Conservation (phyloP, 2,797 vertebrate genomes). For the Mus caroli region DNA sequence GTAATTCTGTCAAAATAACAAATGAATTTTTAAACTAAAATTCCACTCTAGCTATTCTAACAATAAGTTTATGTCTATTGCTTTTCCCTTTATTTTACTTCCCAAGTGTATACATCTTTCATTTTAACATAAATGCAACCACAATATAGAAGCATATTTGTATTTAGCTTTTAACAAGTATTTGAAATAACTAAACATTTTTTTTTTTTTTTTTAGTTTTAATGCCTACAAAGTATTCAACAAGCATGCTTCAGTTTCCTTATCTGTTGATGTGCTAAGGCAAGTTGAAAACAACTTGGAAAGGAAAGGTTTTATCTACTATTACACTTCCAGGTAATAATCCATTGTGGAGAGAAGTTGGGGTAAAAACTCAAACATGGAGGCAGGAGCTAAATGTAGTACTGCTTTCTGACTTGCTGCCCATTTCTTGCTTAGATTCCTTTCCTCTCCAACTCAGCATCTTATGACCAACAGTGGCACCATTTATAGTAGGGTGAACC, state of each 20-base stretch:
- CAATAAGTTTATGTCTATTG: neutral
- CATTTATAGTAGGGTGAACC: too few relatives aligned
- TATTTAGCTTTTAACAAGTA: neutral
- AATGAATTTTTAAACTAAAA: neutral
- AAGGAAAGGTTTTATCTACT: neutral
- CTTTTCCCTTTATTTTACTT: neutral
- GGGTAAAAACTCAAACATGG: neutral
- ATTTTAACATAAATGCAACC: neutral
- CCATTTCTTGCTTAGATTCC: neutral
- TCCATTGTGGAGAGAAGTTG: neutral
- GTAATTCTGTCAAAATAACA: slow-evolving; percentile 6
- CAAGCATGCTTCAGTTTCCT: neutral
- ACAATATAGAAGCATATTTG: neutral
- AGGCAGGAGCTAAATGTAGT: neutral
- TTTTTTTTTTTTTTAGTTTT: slow-evolving; percentile 29
- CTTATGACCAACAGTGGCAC: neutral
- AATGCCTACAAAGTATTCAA: neutral
- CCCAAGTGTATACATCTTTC: neutral
- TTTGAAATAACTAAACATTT: neutral
- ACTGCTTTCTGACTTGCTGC: neutral
- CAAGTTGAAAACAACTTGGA: neutral
- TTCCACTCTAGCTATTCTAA: neutral
- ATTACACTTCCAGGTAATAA: neutral
- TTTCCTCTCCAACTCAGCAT: neutral
- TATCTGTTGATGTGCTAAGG: neutral